These are phyloP conservation scores for Cheumatopsyche charites DNA, from an alignment of 1,140 invertebrate species.

Conservation along the genomic window DNA sequence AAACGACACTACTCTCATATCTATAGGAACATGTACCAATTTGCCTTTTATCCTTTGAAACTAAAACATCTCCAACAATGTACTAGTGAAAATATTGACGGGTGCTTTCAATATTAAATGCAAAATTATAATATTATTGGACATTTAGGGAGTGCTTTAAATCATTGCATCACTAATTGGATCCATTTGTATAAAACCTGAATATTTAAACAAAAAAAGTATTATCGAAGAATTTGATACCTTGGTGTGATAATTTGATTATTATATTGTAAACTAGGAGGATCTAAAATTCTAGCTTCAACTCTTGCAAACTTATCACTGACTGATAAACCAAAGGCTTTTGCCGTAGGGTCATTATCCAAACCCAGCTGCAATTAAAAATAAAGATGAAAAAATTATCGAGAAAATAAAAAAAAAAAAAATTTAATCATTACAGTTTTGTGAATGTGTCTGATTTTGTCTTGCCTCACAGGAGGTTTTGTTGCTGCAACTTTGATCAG, in stretches of 20 bases:
- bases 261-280: conserved; percentile 63
- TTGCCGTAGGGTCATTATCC: conserved; percentile 59
- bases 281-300: conserved; percentile 61
- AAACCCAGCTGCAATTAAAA: conserved; percentile 51
- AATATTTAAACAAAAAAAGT: too few species aligned
- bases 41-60: too few species aligned
- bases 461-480: conserved; percentile 59
- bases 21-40: too few species aligned
- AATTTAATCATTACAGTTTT: conserved; percentile 40
- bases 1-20: too few species aligned
- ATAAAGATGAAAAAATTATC: background rate
- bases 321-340: conserved; percentile 67
- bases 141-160: too few species aligned
- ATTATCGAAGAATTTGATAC: conserved; percentile 7
- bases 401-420: conserved; percentile 10
- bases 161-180: too few species aligned
- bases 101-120: too few species aligned
- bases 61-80: too few species aligned
- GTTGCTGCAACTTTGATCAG: conserved; percentile 69
- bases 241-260: conserved; percentile 28
- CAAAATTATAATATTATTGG: too few species aligned
- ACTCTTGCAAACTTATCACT: conserved; percentile 62
- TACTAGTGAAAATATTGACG: too few species aligned
- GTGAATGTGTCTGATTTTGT: conserved; percentile 64
- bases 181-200: too few species aligned